These are phyloP conservation scores for Poeciliopsis turneri DNA, from an alignment of 2,797 vertebrate species.

Conservation along the genomic window DNA sequence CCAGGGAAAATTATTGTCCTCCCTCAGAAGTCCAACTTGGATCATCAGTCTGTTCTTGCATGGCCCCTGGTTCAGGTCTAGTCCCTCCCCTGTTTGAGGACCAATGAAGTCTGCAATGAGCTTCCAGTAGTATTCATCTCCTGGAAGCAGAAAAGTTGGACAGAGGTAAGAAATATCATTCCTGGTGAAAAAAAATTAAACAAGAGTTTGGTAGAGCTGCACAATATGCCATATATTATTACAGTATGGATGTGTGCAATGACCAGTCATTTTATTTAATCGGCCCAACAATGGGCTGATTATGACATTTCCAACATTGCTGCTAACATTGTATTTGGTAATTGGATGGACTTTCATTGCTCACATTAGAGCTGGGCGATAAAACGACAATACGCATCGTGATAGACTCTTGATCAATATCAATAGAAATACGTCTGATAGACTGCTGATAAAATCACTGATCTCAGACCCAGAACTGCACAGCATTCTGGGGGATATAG, in stretches of 20 bases:
- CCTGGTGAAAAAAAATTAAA: background rate
- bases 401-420: no score
- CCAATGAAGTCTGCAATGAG: constrained; percentile 79
- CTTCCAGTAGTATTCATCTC: constrained; percentile 79
- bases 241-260: background rate
- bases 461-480: no score
- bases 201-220: background rate
- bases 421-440: no score
- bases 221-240: background rate
- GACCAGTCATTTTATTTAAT: no score
- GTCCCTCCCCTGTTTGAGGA: constrained; percentile 73
- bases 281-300: background rate
- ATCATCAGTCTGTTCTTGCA: constrained; percentile 80
- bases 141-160: constrained; percentile 56
- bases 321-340: background rate
- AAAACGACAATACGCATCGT: no score
- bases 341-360: background rate
- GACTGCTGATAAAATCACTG: no score
- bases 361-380: background rate
- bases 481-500: no score
- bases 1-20: constrained; percentile 81
- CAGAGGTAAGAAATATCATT: background rate
- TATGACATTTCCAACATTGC: background rate
- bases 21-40: constrained; percentile 81
- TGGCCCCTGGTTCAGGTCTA: constrained; percentile 56